Evolutionary conservation across 1,140 invertebrate genomes (phyloP).

Genomic region (Cyclina sinensis): DNA sequence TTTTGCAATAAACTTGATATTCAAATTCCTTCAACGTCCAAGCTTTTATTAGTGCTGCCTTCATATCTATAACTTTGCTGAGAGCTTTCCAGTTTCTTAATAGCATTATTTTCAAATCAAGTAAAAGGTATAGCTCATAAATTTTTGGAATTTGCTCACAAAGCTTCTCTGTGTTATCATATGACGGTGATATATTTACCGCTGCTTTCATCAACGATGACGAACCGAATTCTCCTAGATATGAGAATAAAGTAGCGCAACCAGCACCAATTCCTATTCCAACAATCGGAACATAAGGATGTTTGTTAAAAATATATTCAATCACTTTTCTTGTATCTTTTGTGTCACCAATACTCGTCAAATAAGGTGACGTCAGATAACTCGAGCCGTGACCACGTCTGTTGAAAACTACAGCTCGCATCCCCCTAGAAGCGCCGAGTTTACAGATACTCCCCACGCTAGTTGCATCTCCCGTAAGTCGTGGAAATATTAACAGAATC

Average conservation of each 20-base stretch:
- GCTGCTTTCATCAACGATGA: conserved; percentile 36
- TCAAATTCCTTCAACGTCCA: conserved; percentile 76
- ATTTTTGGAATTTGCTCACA: conserved; percentile 68
- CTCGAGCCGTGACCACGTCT: conserved; percentile 78
- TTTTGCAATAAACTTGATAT: conserved; percentile 75
- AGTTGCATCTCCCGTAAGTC: conserved; percentile 71
- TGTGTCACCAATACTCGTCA: conserved; percentile 76
- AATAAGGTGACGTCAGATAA: conserved; percentile 76
- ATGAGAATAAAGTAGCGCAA: conserved; percentile 70
- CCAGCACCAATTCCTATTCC: conserved; percentile 70
- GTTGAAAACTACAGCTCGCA: conserved; percentile 79
- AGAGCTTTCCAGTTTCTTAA: conserved; percentile 74
- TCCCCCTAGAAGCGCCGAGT: conserved; percentile 70
- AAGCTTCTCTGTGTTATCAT: conserved; percentile 56
- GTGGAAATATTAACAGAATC: conserved; percentile 73
- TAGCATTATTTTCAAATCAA: conserved; percentile 74
- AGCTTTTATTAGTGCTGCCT: conserved; percentile 64
- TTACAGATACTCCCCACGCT: conserved; percentile 64
- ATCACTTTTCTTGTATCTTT: conserved; percentile 71
- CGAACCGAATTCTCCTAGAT: conserved; percentile 72
- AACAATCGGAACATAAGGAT: conserved; percentile 62
- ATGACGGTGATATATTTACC: conserved; percentile 33
- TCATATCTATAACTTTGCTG: conserved; percentile 73
- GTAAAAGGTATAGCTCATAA: conserved; percentile 77
- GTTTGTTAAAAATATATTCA: conserved; percentile 61